Conservation (phyloP, 2,113 vertebrate species). For the Calypte anna region DNA sequence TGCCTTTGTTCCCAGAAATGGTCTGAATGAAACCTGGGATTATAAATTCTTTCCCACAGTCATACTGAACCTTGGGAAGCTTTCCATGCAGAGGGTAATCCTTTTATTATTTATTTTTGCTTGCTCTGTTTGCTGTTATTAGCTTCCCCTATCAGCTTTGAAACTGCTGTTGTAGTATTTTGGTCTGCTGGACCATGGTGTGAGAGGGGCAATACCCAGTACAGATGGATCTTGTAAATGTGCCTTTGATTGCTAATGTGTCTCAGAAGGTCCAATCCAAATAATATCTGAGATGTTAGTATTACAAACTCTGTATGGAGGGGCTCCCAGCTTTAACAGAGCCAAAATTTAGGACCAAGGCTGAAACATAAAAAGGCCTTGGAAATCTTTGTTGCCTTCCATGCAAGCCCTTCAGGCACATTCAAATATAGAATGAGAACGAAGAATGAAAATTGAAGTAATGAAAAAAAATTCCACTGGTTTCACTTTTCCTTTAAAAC, state of each 20-base stretch:
- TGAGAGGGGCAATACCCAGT: background rate
- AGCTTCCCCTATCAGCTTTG: background rate
- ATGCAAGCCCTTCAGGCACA: background rate
- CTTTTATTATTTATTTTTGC: conserved; percentile 5
- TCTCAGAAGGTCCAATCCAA: background rate
- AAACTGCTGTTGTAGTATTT: background rate
- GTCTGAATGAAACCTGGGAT: conserved; percentile 17
- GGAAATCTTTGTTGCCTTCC: background rate
- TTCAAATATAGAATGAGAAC: background rate
- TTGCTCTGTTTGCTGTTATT: background rate
- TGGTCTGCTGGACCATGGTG: background rate
- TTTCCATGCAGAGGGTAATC: background rate
- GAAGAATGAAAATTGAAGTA: background rate
- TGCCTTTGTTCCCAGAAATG: conserved; percentile 42
- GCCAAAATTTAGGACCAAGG: background rate
- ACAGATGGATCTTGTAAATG: background rate
- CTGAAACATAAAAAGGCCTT: background rate
- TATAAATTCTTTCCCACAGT: conserved; percentile 12
- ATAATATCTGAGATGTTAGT: background rate
- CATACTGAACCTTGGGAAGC: background rate
- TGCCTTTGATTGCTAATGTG: background rate
- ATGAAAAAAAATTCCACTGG: background rate
- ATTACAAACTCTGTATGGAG: background rate
- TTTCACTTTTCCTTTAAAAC: background rate
- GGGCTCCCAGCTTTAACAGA: background rate